Conservation (phyloP, 1,140 invertebrate species). For the Latrodectus geometricus region DNA sequence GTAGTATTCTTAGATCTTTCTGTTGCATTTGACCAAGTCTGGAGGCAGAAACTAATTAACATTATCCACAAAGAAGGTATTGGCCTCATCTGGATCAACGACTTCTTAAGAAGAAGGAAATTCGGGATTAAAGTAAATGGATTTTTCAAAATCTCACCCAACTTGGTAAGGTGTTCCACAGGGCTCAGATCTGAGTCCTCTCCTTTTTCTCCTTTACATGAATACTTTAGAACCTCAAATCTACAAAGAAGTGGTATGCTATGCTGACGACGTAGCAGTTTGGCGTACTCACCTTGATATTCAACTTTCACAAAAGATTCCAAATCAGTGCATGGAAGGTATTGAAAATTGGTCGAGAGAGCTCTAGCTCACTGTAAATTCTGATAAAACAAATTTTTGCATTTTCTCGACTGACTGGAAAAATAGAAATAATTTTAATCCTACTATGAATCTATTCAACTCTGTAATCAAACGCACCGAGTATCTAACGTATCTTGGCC, state of each 20-base stretch:
- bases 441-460: slow-evolving; percentile 4
- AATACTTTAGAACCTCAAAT: no score
- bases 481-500: neutral
- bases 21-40: neutral
- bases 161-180: neutral
- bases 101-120: neutral
- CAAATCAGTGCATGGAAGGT: slow-evolving; percentile 10
- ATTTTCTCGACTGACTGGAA: slow-evolving; percentile 6
- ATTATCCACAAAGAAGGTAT: neutral
- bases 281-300: neutral
- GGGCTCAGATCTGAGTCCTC: no score
- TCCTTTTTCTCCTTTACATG: no score
- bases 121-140: neutral
- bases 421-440: slow-evolving; percentile 1
- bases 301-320: neutral
- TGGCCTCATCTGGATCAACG: slow-evolving; percentile 2
- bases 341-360: slow-evolving; percentile 12
- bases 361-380: neutral
- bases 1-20: neutral
- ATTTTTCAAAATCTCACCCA: neutral
- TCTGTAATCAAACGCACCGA: slow-evolving; percentile 1
- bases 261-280: neutral
- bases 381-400: slow-evolving; percentile 5
- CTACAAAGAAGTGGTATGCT: neutral
- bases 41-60: neutral